Conservation (phyloP, 1,140 invertebrate species). For the Nixonia krombeini region DNA sequence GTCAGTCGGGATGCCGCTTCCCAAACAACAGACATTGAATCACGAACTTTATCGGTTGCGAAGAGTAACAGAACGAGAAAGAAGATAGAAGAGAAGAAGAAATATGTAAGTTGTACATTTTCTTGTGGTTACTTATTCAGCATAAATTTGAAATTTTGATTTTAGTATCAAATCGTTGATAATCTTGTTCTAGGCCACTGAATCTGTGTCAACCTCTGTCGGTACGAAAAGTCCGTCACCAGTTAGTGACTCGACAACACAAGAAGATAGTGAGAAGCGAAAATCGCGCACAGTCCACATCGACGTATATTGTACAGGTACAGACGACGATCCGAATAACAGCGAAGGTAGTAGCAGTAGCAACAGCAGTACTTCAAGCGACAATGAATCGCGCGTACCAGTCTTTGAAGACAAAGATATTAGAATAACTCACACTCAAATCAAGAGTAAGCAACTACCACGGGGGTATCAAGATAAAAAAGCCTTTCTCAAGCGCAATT, state of each 20-base stretch:
- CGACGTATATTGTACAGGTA: conserved; percentile 83
- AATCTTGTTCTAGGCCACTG: conserved; percentile 42
- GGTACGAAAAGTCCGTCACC: conserved; percentile 27
- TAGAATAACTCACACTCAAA: conserved; percentile 74
- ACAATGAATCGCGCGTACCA: conserved; percentile 70
- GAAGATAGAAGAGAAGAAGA: too few relatives aligned
- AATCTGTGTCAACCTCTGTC: conserved; percentile 26
- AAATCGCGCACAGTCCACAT: conserved; percentile 82
- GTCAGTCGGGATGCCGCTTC: conserved; percentile 71
- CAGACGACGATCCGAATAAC: conserved; percentile 74
- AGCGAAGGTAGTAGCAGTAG: too few relatives aligned
- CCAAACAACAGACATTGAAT: conserved; percentile 72
- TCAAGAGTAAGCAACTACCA: conserved; percentile 68
- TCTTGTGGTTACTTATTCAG: neutral
- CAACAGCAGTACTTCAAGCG: conserved; percentile 51
- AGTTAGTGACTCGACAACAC: conserved; percentile 45
- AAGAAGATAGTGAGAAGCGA: conserved; percentile 69
- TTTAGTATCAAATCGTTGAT: too few relatives aligned
- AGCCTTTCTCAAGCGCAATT: conserved; percentile 53
- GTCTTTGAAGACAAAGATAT: conserved; percentile 77
- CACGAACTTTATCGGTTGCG: conserved; percentile 39
- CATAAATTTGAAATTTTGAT: too few relatives aligned
- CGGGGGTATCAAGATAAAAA: conserved; percentile 58
- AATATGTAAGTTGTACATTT: neutral
- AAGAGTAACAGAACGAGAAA: conserved; percentile 44